Evolutionary conservation across 2,113 vertebrate species (phyloP).

Genomic region (Peromyscus leucopus): DNA sequence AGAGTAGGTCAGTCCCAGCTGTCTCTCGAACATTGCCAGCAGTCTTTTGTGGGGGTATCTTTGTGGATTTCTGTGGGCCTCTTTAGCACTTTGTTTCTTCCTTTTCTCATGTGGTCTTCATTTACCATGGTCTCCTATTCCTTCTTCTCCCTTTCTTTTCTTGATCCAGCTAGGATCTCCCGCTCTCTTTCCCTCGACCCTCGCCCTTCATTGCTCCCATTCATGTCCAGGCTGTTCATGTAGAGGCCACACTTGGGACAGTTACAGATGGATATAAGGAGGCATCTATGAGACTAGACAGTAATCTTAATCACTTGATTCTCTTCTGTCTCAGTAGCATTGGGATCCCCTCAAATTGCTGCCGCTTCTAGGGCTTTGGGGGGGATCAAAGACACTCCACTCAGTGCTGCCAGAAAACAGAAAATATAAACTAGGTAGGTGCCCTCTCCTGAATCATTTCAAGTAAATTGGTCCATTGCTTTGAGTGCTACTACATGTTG

Average conservation of each 20-base stretch:
- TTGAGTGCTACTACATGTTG: not conserved
- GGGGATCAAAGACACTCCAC: not conserved
- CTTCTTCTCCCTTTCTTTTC: no score
- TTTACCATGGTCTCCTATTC: no score
- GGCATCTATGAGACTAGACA: not conserved
- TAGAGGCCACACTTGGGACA: not conserved
- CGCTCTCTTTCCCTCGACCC: no score
- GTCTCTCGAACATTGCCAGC: no score
- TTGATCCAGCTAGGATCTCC: no score
- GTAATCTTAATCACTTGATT: not conserved
- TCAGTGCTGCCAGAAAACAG: not conserved
- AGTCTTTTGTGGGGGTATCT: no score
- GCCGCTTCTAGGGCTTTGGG: not conserved
- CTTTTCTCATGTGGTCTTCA: no score
- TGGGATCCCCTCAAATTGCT: not conserved
- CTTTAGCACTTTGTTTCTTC: no score
- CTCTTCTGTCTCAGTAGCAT: not conserved
- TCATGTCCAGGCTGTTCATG: no score
- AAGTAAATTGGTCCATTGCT: not conserved
- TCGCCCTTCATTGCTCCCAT: no score
- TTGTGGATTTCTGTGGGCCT: no score
- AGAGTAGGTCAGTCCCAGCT: no score
- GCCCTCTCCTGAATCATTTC: not conserved
- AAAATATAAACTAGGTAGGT: not conserved
- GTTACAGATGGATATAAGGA: not conserved